Percentiles rank a stretch among this genome's conserved stretches.
phyloP scores from a whole-genome alignment of 1,140 invertebrate genomes.

The Dendroctonus valens region DNA sequence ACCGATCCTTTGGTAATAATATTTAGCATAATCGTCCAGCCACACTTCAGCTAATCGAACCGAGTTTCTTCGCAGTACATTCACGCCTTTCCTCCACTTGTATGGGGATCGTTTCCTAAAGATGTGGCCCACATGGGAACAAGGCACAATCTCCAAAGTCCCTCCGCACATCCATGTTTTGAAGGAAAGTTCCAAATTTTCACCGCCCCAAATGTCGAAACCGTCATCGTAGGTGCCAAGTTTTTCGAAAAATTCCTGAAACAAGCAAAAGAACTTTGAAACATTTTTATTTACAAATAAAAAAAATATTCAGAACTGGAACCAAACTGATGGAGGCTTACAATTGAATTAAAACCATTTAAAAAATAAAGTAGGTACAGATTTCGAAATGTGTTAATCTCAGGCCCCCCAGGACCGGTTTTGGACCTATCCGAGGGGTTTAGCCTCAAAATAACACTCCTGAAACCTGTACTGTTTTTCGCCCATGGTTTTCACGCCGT shows the following conservation, averaged over 20 bases:
- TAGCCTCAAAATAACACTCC: too few relatives aligned
- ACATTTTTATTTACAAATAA: background rate
- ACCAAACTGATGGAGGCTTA: too few relatives aligned
- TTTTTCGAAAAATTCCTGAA: constrained; percentile 83
- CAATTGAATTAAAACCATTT: too few relatives aligned
- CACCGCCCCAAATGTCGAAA: constrained; percentile 99
- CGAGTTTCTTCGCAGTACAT: constrained; percentile 95
- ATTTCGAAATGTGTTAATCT: too few relatives aligned
- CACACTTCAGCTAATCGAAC: constrained; percentile 78
- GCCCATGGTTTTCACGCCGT: too few relatives aligned
- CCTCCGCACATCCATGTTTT: constrained; percentile 90
- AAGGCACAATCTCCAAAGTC: constrained; percentile 95
- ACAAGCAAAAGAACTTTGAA: constrained; percentile 7
- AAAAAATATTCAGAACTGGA: background rate
- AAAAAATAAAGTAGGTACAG: too few relatives aligned
- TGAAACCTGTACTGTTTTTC: too few relatives aligned
- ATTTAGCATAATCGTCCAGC: constrained; percentile 98
- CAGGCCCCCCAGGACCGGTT: too few relatives aligned
- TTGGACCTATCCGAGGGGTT: too few relatives aligned
- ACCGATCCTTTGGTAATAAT: constrained; percentile 94
- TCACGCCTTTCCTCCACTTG: constrained; percentile 90
- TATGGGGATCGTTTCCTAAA: constrained; percentile 88
- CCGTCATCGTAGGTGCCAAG: constrained; percentile 97
- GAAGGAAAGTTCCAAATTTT: constrained; percentile 96
- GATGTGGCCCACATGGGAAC: constrained; percentile 98